These are phyloP conservation scores for Poeciliopsis presidionis DNA, from an alignment of 2,797 vertebrate genomes.

Conservation along the genomic window DNA sequence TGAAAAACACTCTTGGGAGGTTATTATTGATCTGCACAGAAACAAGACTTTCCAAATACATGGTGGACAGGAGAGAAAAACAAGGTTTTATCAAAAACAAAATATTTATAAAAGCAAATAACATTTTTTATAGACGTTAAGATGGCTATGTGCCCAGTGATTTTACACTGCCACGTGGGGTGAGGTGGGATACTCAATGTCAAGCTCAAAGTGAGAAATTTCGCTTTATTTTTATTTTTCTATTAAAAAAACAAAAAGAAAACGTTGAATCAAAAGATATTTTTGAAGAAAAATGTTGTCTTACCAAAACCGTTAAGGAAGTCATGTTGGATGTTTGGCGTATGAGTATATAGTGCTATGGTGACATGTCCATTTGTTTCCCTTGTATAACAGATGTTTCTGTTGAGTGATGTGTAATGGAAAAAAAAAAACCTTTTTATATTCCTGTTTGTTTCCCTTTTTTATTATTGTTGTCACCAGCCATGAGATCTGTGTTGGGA, in stretches of 20 bases:
- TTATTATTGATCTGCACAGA: not conserved
- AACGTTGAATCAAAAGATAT: constrained; percentile 68
- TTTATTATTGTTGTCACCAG: constrained; percentile 68
- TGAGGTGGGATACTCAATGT: constrained; percentile 55
- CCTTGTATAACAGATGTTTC: constrained; percentile 69
- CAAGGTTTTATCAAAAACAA: constrained; percentile 21
- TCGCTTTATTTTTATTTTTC: constrained; percentile 76
- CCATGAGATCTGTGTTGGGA: constrained; percentile 75
- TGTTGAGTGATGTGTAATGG: constrained; percentile 74
- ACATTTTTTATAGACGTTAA: constrained; percentile 52
- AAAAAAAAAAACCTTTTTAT: constrained; percentile 65
- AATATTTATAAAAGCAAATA: constrained; percentile 31
- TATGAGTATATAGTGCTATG: constrained; percentile 72
- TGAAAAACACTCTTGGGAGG: not conserved
- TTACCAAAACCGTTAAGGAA: constrained; percentile 70
- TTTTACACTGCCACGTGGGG: constrained; percentile 75
- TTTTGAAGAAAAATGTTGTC: constrained; percentile 78
- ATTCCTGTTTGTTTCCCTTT: constrained; percentile 65
- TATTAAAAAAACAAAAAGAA: constrained; percentile 24
- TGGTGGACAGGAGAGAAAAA: not conserved
- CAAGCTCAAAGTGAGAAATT: constrained; percentile 64
- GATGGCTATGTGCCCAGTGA: constrained; percentile 67
- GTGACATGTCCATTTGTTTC: constrained; percentile 63
- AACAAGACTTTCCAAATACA: constrained; percentile 2
- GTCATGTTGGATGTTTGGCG: constrained; percentile 74